Percentiles rank a stretch among this genome's conserved stretches.
Evolutionary conservation across 2,888 invertebrate genomes (phyloP).

Genomic region (Kryphioiulus occultus): DNA sequence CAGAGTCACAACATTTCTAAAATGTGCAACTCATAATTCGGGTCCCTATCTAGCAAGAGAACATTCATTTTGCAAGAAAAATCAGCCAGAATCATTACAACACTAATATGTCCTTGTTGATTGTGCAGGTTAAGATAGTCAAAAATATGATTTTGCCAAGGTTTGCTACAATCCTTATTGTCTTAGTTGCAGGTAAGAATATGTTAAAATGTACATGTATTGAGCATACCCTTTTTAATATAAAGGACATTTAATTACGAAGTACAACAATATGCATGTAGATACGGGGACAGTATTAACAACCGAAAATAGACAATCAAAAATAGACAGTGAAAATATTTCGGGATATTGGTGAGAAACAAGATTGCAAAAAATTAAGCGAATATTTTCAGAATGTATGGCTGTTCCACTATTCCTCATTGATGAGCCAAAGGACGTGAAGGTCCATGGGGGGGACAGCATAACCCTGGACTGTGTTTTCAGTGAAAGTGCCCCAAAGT

Average conservation of each 20-base stretch:
- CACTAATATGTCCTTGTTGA: not conserved
- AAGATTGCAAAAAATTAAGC: too few relatives aligned
- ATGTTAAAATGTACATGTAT: not conserved
- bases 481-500: not conserved
- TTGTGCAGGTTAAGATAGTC: not conserved
- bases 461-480: not conserved
- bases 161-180: not conserved
- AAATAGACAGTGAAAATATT: too few relatives aligned
- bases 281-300: too few relatives aligned
- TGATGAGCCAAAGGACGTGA: not conserved
- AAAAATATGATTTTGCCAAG: not conserved
- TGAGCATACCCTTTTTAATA: too few relatives aligned
- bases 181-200: not conserved
- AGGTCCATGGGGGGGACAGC: not conserved
- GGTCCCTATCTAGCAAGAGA: not conserved
- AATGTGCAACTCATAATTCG: not conserved
- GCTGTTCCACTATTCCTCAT: not conserved
- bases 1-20: not conserved
- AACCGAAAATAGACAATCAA: too few relatives aligned
- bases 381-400: not conserved
- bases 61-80: not conserved
- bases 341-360: too few relatives aligned
- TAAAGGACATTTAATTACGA: too few relatives aligned
- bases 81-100: not conserved
- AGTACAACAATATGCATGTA: too few relatives aligned